Conservation (phyloP, 92 coral and sea anemone species). For the Porites evermanni region DNA sequence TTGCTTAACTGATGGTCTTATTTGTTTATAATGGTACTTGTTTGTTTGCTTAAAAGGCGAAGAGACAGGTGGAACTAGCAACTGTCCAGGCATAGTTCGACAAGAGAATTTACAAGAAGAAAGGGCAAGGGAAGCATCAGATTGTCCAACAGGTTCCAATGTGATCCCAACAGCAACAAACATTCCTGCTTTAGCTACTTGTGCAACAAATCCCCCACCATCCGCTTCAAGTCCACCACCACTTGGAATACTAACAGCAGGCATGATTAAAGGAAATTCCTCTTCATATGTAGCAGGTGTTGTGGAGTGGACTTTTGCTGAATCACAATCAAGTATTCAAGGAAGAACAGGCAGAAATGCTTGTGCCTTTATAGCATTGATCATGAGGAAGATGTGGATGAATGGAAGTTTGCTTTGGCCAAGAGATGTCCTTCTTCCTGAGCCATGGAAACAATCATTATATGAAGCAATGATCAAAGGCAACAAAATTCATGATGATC, state of each 20-base stretch:
- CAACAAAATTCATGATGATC: constrained; percentile 42
- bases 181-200: neutral
- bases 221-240: constrained; percentile 1
- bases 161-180: neutral
- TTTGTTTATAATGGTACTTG: neutral
- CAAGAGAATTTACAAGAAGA: neutral
- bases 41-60: neutral
- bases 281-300: constrained; percentile 30
- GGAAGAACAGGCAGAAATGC: constrained; percentile 68
- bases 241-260: neutral
- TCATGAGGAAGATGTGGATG: constrained; percentile 38
- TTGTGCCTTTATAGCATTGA: constrained; percentile 60
- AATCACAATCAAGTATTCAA: constrained; percentile 56
- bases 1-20: neutral
- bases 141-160: neutral
- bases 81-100: neutral
- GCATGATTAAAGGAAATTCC: neutral
- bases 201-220: neutral
- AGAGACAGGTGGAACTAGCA: neutral
- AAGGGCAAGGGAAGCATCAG: neutral
- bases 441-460: constrained; percentile 18
- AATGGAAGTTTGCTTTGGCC: constrained; percentile 12
- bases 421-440: neutral
- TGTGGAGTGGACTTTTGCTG: constrained; percentile 41
- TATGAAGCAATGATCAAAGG: constrained; percentile 22